Conservation (phyloP, 2,113 vertebrate species). For the Cottus gobio region DNA sequence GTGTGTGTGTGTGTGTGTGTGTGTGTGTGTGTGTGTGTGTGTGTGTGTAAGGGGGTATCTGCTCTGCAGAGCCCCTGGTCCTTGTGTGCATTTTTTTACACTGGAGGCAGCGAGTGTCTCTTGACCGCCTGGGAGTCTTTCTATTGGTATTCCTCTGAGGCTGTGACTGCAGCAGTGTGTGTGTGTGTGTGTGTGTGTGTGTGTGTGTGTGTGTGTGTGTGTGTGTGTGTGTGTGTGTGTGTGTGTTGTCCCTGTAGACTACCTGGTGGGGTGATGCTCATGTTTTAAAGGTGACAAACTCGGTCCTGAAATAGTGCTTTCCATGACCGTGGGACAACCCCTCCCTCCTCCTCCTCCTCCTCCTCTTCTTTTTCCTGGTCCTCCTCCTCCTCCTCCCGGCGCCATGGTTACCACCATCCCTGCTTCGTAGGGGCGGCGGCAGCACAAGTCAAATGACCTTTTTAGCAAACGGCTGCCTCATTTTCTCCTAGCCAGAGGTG, state of each 20-base stretch:
- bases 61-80: slow-evolving; percentile 48
- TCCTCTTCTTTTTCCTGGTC: slow-evolving; percentile 5
- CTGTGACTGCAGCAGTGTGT: slow-evolving; percentile 65
- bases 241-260: slow-evolving; percentile 15
- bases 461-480: slow-evolving; percentile 30
- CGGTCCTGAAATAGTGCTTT: slow-evolving; percentile 50
- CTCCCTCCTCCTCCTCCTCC: background rate
- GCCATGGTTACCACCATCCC: slow-evolving; percentile 61
- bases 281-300: slow-evolving; percentile 39
- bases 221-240: slow-evolving; percentile 24
- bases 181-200: slow-evolving; percentile 52
- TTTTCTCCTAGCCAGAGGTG: background rate
- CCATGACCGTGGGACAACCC: slow-evolving; percentile 51
- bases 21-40: background rate
- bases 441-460: slow-evolving; percentile 61
- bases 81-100: too few relatives aligned
- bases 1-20: background rate
- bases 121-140: slow-evolving; percentile 36
- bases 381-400: slow-evolving; percentile 19
- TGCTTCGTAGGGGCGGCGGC: slow-evolving; percentile 4
- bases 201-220: slow-evolving; percentile 23
- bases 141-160: slow-evolving; percentile 74
- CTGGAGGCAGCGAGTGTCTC: slow-evolving; percentile 18
- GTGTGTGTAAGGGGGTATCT: background rate
- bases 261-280: slow-evolving; percentile 24